Percentiles rank a stretch among this genome's conserved stretches.
Conservation (phyloP, 2,113 vertebrate genomes). For the Sapajus apella region DNA sequence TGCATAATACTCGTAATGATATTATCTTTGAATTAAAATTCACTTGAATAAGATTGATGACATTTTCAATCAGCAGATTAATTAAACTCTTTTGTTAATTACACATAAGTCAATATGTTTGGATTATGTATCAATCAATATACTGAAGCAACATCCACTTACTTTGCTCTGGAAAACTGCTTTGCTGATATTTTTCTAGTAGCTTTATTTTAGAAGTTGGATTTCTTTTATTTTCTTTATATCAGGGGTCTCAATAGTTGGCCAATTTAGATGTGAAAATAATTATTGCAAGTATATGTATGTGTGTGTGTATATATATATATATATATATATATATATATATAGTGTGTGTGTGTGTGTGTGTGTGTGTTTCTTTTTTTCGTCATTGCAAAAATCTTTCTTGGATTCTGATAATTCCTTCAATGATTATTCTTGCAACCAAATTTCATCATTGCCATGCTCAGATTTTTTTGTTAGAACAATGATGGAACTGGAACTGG, state of each 20-base stretch:
- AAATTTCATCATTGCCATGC: not conserved
- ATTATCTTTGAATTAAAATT: constrained; percentile 86
- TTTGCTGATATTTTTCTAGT: constrained; percentile 53
- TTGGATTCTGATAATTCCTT: constrained; percentile 24
- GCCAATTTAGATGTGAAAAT: constrained; percentile 69
- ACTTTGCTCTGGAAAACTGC: constrained; percentile 62
- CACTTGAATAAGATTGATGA: constrained; percentile 83
- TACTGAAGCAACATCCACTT: constrained; percentile 66
- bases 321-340: too few relatives aligned
- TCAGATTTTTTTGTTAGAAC: constrained; percentile 25
- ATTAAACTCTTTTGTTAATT: constrained; percentile 87
- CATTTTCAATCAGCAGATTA: constrained; percentile 85
- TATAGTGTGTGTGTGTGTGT: too few relatives aligned
- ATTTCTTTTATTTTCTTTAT: constrained; percentile 72
- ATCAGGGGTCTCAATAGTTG: constrained; percentile 52
- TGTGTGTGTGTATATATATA: not conserved
- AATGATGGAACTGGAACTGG: not conserved
- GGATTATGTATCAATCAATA: constrained; percentile 82
- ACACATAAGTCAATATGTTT: constrained; percentile 83
- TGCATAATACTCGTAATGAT: constrained; percentile 81
- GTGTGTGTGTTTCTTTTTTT: constrained; percentile 13
- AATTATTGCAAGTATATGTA: constrained; percentile 59
- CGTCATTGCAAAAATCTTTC: constrained; percentile 14
- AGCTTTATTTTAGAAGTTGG: constrained; percentile 60
- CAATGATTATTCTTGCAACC: constrained; percentile 3